These are phyloP conservation scores for Mugil cephalus DNA, from an alignment of 2,113 vertebrate genomes.

Conservation along the genomic window DNA sequence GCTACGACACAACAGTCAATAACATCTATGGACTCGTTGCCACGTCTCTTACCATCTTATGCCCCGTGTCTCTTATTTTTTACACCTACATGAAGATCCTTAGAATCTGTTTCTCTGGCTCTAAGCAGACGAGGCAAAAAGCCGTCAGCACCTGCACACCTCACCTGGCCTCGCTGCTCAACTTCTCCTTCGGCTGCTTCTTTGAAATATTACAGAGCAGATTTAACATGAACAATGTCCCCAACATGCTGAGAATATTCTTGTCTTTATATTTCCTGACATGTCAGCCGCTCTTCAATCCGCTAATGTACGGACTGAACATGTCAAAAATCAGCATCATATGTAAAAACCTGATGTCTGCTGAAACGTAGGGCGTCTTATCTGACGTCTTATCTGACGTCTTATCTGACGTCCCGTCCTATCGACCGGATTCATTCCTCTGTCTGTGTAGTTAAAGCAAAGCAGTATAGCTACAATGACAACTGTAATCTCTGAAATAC, in stretches of 20 bases:
- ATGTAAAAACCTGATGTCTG: too few relatives aligned
- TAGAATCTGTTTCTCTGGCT: not conserved
- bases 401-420: too few relatives aligned
- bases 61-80: too few relatives aligned
- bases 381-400: too few relatives aligned
- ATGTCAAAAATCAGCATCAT: conserved; percentile 12
- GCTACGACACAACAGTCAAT: conserved; percentile 55
- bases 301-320: conserved; percentile 16
- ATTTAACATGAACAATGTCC: not conserved
- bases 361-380: too few relatives aligned
- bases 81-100: conserved; percentile 30
- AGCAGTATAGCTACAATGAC: too few relatives aligned
- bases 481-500: too few relatives aligned
- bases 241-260: not conserved
- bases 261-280: conserved; percentile 24
- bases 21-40: conserved; percentile 57
- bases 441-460: too few relatives aligned
- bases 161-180: conserved; percentile 46
- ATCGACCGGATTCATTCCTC: too few relatives aligned
- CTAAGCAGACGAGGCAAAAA: conserved; percentile 23
- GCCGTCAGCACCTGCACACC: conserved; percentile 45
- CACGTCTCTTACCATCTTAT: not conserved
- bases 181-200: not conserved
- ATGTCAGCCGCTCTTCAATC: conserved; percentile 14
- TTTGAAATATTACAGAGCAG: conserved; percentile 5